Base-by-base conservation (phyloP, 64 coral and sea anemone genomes). In the Platygyra sinensis region DNA sequence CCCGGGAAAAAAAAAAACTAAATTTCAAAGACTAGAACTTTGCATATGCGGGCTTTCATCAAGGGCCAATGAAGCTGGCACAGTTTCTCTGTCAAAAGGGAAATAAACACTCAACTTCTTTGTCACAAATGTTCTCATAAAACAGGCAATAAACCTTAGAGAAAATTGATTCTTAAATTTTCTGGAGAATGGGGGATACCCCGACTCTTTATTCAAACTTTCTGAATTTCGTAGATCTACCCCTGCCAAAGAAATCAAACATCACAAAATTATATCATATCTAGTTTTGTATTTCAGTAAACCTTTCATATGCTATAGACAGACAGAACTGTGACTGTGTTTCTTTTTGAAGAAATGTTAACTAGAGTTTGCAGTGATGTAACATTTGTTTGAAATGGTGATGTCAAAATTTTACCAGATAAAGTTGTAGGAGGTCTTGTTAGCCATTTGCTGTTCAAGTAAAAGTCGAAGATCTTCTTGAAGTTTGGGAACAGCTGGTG, bases 371-470 rank as follows among this genome's bases (percentile, higher is more conserved):
- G 10, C 65, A 27, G 0, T 29, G 65, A n/a, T 11, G 29, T 11
- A 27, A n/a, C 22, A 10, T 69, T 57, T 57, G 15, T n/a, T 69
- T 69, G 65, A 25, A 11, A 27, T 69, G n/a, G 10, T 57, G 0
- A 57, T 16, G 54, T 14, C 15, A 15, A 57, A 57, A 0, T 0
- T 78, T 74, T 86, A 98, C 96, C 96, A 98, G 77, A 98, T 98
- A 33, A 98, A 71, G 63, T 98, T 98, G 86, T 98, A 98, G 22
- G 88, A 93, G 7, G 93, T 95, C 88, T 98, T 98, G 84, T 98
- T 98, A 28, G 96, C 93, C 96, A 98, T 98, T 84, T 98, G 96
- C 38, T 98, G 96, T 83, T 98, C 96, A 18, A 98, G 80, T 20
- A 98, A 60, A 51, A 91, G 71, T 57, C 88, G 78, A 22, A 98